Percentiles rank a stretch among this genome's conserved stretches.
phyloP scores from a whole-genome alignment of 1,140 invertebrate species.

The Bombus picipes region DNA sequence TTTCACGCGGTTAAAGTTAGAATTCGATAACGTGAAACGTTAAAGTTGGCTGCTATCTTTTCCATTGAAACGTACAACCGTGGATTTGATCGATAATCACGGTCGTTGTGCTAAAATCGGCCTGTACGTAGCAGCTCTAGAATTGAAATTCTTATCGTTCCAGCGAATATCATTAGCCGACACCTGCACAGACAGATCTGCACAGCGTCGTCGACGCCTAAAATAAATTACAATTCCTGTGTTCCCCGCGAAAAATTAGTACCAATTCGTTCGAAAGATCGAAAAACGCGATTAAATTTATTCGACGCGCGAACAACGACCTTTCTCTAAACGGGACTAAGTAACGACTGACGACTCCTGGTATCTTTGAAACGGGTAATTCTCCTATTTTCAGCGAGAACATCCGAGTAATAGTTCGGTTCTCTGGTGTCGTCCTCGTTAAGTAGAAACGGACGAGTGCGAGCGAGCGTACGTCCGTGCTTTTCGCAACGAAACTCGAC shows the following conservation, averaged over 20 bases:
- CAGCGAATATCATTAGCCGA: constrained; percentile 5
- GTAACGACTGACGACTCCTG: not conserved
- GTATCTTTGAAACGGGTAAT: constrained; percentile 26
- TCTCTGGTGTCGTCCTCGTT: not conserved
- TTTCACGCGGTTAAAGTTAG: not conserved
- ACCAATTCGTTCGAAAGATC: not conserved
- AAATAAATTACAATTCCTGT: constrained; percentile 18
- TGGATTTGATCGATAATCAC: not conserved
- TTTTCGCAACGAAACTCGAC: constrained; percentile 45
- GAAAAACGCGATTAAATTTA: constrained; percentile 18
- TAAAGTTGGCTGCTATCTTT: not conserved
- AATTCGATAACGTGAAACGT: not conserved
- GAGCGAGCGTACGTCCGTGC: constrained; percentile 2
- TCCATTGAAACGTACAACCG: not conserved
- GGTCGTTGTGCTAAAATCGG: not conserved
- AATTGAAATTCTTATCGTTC: constrained; percentile 29
- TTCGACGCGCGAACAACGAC: not conserved
- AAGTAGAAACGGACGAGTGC: constrained; percentile 3
- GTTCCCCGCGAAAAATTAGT: not conserved
- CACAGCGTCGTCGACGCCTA: no score
- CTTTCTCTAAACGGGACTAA: not conserved
- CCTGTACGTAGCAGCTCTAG: not conserved
- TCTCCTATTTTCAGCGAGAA: constrained; percentile 34
- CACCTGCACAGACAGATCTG: not conserved
- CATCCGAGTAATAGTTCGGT: constrained; percentile 37